These are phyloP conservation scores for Carduelis carduelis DNA, from an alignment of 2,797 vertebrate species.

Conservation along the genomic window DNA sequence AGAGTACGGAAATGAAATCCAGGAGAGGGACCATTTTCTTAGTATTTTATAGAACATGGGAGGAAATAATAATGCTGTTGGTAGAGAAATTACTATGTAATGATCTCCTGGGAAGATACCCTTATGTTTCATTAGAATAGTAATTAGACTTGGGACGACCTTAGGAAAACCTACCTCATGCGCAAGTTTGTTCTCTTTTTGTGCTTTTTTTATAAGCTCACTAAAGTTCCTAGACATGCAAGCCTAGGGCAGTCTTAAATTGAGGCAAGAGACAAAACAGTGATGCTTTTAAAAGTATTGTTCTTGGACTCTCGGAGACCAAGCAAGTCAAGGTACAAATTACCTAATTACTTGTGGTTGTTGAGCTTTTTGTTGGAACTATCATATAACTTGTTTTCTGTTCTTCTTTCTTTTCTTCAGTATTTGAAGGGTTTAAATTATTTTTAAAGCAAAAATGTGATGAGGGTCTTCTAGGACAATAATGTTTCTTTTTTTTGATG, in stretches of 20 bases:
- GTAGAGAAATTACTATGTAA: slow-evolving; percentile 76
- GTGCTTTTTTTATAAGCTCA: slow-evolving; percentile 60
- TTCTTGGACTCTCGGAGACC: neutral
- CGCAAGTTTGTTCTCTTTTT: slow-evolving; percentile 44
- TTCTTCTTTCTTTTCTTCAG: neutral
- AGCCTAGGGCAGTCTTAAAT: slow-evolving; percentile 60
- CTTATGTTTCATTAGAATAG: slow-evolving; percentile 80
- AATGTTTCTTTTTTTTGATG: neutral
- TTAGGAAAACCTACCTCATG: slow-evolving; percentile 71
- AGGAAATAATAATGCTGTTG: slow-evolving; percentile 73
- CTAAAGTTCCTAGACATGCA: slow-evolving; percentile 48
- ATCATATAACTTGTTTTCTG: neutral
- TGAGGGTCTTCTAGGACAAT: neutral
- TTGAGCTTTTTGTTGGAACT: slow-evolving; percentile 7
- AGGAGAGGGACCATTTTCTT: slow-evolving; percentile 73
- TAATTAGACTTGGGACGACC: slow-evolving; percentile 75
- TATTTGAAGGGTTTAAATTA: neutral
- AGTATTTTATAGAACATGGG: slow-evolving; percentile 71
- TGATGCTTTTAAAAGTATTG: slow-evolving; percentile 21
- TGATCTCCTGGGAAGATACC: slow-evolving; percentile 76
- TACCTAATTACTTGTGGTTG: slow-evolving; percentile 34
- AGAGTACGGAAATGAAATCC: slow-evolving; percentile 71
- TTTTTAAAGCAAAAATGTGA: neutral
- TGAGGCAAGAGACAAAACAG: slow-evolving; percentile 48
- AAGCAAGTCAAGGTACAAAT: slow-evolving; percentile 45